Conservation (phyloP, 2,113 vertebrate genomes). For the Oreochromis aureus region DNA sequence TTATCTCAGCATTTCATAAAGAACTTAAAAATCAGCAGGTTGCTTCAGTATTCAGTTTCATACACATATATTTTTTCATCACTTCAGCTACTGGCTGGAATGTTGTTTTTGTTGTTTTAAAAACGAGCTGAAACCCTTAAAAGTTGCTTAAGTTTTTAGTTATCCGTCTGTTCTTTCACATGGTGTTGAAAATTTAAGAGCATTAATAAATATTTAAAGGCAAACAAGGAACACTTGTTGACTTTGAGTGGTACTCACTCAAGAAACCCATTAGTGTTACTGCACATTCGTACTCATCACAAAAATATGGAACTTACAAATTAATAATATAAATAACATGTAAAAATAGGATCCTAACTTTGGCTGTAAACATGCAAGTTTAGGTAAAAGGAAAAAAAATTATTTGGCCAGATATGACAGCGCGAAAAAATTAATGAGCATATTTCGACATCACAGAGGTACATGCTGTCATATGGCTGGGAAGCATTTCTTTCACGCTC, state of each 20-base stretch:
- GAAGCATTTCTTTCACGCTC: conserved; percentile 10
- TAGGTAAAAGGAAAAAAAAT: background rate
- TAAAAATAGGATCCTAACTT: background rate
- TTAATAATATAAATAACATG: background rate
- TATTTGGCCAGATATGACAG: background rate
- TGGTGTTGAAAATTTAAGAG: background rate
- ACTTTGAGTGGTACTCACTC: background rate
- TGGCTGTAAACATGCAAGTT: conserved; percentile 3
- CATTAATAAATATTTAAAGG: background rate
- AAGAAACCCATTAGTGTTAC: background rate
- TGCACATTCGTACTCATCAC: background rate
- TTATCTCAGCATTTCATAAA: background rate
- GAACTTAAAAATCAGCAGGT: background rate
- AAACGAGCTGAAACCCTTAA: background rate
- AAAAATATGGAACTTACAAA: background rate
- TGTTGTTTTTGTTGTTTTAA: background rate
- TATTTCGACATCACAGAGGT: conserved; percentile 14
- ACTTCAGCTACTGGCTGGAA: background rate
- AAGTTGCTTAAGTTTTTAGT: background rate
- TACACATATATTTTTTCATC: background rate
- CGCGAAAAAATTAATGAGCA: conserved; percentile 5
- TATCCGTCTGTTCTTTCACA: background rate
- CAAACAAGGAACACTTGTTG: background rate
- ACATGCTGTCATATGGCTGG: conserved; percentile 29
- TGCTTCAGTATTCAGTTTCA: background rate